These are phyloP conservation scores for Zosterops lateralis DNA, from an alignment of 2,113 vertebrate genomes.

Conservation along the genomic window DNA sequence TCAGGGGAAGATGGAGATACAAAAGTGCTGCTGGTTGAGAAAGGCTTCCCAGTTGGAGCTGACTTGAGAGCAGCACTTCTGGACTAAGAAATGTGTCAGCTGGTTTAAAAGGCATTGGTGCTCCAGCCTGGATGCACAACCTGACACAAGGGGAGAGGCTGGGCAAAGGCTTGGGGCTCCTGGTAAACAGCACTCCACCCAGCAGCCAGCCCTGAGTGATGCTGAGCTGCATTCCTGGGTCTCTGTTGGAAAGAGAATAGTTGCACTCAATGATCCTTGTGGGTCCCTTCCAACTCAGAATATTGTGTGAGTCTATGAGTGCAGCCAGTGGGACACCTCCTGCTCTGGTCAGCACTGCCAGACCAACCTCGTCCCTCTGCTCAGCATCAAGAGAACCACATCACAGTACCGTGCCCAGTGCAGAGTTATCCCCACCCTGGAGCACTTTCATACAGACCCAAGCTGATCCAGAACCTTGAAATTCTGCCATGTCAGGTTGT, in stretches of 20 bases:
- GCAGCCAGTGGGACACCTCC: not conserved
- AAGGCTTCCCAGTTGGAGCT: not conserved
- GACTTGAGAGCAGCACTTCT: not conserved
- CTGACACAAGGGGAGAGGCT: not conserved
- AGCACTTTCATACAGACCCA: not conserved
- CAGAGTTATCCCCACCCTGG: not conserved
- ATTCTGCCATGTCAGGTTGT: not conserved
- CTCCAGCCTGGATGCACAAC: not conserved
- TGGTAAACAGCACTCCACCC: not conserved
- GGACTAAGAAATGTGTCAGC: not conserved
- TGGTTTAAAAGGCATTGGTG: not conserved
- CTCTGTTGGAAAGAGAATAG: not conserved
- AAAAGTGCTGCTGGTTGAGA: not conserved
- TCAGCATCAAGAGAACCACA: not conserved
- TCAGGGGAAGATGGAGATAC: not conserved
- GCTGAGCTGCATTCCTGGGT: not conserved
- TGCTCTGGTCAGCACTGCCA: not conserved
- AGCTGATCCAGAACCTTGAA: not conserved
- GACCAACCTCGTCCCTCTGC: not conserved
- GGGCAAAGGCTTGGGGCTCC: not conserved
- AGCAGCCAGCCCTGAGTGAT: not conserved
- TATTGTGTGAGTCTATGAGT: not conserved
- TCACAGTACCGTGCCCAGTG: accelerated
- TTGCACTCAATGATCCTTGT: not conserved
- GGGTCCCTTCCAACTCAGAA: not conserved